These are phyloP conservation scores for Subanguina moxae DNA, from an alignment of 1,140 invertebrate genomes.

Conservation along the genomic window DNA sequence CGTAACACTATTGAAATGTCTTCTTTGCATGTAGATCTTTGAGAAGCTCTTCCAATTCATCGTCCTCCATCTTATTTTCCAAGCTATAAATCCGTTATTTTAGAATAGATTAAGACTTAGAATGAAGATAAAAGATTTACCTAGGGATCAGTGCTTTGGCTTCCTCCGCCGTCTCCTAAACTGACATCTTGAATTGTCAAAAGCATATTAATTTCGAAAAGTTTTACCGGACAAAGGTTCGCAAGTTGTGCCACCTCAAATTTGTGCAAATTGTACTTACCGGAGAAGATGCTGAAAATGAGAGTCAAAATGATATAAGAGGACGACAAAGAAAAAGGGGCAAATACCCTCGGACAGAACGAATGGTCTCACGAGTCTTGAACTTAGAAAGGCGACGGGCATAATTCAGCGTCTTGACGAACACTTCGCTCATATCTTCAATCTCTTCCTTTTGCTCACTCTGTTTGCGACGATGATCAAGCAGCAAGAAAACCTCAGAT, in stretches of 20 bases:
- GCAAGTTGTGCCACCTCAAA: constrained; percentile 95
- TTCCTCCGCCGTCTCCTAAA: constrained; percentile 68
- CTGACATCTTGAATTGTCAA: constrained; percentile 9
- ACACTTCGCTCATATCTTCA: constrained; percentile 79
- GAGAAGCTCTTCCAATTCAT: constrained; percentile 42
- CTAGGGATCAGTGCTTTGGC: constrained; percentile 53
- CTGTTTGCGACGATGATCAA: constrained; percentile 92
- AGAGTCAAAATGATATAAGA: neutral
- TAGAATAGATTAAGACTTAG: neutral
- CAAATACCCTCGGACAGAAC: constrained; percentile 71
- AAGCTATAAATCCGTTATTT: constrained; percentile 25
- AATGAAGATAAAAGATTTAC: constrained; percentile 20
- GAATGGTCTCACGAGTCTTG: constrained; percentile 95
- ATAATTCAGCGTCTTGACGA: constrained; percentile 93
- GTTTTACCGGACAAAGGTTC: constrained; percentile 91
- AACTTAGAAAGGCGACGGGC: constrained; percentile 85
- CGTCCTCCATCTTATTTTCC: constrained; percentile 43
- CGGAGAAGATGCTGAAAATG: constrained; percentile 68
- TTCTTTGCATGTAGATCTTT: constrained; percentile 44
- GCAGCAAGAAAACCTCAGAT: constrained; percentile 93
- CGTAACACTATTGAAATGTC: constrained; percentile 40
- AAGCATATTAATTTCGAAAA: constrained; percentile 51
- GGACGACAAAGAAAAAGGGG: constrained; percentile 23
- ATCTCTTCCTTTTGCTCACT: constrained; percentile 92
- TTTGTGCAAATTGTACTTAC: constrained; percentile 95